phyloP scores from a whole-genome alignment of 2,888 invertebrate species.

The Ochropleura leucogaster region DNA sequence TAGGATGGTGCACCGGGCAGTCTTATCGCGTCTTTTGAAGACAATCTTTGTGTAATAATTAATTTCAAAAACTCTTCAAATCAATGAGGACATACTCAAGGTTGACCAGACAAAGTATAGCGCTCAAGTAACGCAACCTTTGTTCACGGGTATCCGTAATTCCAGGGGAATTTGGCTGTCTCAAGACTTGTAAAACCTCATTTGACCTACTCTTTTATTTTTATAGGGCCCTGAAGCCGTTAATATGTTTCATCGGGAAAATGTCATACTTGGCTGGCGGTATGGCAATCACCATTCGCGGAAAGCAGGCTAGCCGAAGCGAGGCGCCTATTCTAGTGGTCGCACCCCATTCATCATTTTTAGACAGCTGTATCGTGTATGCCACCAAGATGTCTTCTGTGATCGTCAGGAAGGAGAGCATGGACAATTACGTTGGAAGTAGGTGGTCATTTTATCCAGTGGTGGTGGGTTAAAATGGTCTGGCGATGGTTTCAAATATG shows the following conservation, averaged over 20 bases:
- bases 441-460: conserved; percentile 84
- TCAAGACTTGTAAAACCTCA: conserved; percentile 47
- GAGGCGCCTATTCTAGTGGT: conserved; percentile 97
- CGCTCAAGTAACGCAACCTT: background rate
- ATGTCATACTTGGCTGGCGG: conserved; percentile 94
- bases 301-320: conserved; percentile 93
- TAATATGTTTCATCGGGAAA: conserved; percentile 94
- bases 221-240: conserved; percentile 90
- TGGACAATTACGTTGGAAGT: conserved; percentile 97
- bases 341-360: conserved; percentile 97
- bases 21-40: too few species aligned
- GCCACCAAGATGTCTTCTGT: conserved; percentile 95
- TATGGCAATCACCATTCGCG: conserved; percentile 94
- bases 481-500: conserved; percentile 39
- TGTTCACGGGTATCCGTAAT: background rate
- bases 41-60: background rate
- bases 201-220: conserved; percentile 60
- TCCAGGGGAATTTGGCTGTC: conserved; percentile 36
- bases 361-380: conserved; percentile 96
- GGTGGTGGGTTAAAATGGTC: conserved; percentile 52
- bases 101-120: background rate
- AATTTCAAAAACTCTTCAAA: background rate
- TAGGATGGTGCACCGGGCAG: too few species aligned
- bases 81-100: background rate
- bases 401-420: conserved; percentile 95